Base-by-base conservation (phyloP, 2,113 vertebrate genomes). In the Bettongia penicillata region DNA sequence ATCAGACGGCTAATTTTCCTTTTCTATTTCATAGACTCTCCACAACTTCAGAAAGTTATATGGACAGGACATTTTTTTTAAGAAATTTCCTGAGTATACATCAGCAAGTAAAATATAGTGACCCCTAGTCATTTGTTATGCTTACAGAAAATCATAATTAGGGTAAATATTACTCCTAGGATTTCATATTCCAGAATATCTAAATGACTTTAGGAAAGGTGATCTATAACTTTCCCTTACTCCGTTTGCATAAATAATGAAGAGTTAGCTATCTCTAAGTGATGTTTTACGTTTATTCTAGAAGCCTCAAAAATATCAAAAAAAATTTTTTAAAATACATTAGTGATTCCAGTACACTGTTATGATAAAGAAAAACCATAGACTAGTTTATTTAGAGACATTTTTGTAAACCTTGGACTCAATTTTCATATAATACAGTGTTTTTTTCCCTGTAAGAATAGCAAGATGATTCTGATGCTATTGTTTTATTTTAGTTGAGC, bases 401-500 rank as follows among this genome's bases (percentile, higher is more conserved):
- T 68, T 68, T 68, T 68, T 68, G 31, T 43, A 43, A 84, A 84
- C 6, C 43, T 16, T 94, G 95, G 26, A 77, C 68, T 61, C 84
- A 92, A 94, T n/a, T 51, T 96, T 51, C 61, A 92, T 89, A 31
- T 89, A 31, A 24, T 68, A 52, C 43, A 49, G 3, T 51, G 26
- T 51, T 57, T 37, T 50, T 8, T 68, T 84, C 3, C 7, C 24
- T 84, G 53, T 9, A 0, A 0, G 89, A 93, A 89, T 28, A n/a
- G 94, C 90, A 52, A 96, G 84, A 51, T 43, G 1, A 53, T 3
- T 37, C 31, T 97, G 0, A 0, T 10, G 23, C 55, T 47, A 84
- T 90, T 1, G 61, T 96, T 96, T 89, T 84, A 8, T 95, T 98
- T 91, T 97, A 99, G 99, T 99, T 99, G 99, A 99, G 99, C 99